These are phyloP conservation scores for Dromococcyx pavoninus DNA, from an alignment of 2,797 vertebrate species.

Conservation along the genomic window DNA sequence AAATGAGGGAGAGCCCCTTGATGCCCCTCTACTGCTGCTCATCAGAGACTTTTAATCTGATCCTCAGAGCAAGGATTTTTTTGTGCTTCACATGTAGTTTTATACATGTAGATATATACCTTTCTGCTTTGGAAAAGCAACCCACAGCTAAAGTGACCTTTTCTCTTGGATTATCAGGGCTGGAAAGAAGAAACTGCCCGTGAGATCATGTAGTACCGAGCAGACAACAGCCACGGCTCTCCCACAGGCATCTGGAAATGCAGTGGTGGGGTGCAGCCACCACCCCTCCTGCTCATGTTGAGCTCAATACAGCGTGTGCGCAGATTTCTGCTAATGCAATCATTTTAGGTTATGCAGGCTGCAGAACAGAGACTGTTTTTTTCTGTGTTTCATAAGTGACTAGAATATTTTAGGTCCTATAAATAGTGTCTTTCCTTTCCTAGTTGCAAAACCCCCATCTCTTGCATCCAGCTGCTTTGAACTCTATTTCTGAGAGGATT, in stretches of 20 bases:
- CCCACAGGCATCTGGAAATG: accelerated
- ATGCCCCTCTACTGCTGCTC: not conserved
- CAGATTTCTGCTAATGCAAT: not conserved
- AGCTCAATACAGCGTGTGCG: accelerated
- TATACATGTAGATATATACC: too few relatives aligned
- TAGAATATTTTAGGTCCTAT: not conserved
- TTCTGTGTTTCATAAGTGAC: not conserved
- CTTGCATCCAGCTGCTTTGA: constrained; percentile 23
- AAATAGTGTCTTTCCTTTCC: constrained; percentile 1
- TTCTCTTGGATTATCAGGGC: not conserved
- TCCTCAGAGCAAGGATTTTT: not conserved
- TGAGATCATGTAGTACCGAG: accelerated
- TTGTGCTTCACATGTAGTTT: not conserved
- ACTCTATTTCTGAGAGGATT: not conserved
- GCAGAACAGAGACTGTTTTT: not conserved
- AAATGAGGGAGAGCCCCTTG: not conserved
- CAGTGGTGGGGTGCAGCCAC: not conserved
- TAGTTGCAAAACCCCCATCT: not conserved
- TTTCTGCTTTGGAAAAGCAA: not conserved
- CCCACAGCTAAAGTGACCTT: not conserved
- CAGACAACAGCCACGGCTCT: not conserved
- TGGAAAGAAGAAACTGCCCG: not conserved
- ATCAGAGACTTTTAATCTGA: not conserved
- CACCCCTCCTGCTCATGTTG: not conserved
- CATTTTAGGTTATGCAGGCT: not conserved